Percentiles rank a stretch among this genome's conserved stretches.
These are phyloP conservation scores for Anguilla pacifica DNA, from an alignment of 2,797 vertebrate species.

Conservation along the genomic window DNA sequence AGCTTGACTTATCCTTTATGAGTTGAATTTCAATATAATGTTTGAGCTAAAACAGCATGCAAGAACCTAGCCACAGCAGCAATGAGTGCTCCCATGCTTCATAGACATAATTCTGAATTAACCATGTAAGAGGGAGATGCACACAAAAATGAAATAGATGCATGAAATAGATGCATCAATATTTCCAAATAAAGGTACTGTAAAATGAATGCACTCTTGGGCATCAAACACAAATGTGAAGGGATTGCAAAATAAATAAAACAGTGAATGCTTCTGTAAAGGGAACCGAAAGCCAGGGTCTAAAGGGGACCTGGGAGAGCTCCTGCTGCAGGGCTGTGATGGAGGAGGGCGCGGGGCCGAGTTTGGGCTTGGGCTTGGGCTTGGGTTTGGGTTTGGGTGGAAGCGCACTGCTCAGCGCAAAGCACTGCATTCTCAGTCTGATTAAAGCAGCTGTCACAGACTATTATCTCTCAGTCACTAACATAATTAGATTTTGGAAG, in stretches of 20 bases:
- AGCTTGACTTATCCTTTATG: conserved; percentile 48
- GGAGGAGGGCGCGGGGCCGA: background rate
- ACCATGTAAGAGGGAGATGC: conserved; percentile 66
- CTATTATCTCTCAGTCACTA: conserved; percentile 53
- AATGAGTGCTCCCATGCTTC: conserved; percentile 74
- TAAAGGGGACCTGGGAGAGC: conserved; percentile 27
- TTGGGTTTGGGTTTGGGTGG: conserved; percentile 51
- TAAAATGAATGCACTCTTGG: conserved; percentile 75
- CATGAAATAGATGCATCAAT: conserved; percentile 77
- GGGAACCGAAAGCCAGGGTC: conserved; percentile 36
- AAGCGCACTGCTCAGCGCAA: conserved; percentile 60
- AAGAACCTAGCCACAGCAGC: conserved; percentile 69
- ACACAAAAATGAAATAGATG: no score
- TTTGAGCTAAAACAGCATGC: conserved; percentile 73
- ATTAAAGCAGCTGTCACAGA: conserved; percentile 54
- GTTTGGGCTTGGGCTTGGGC: conserved; percentile 39
- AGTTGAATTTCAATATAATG: conserved; percentile 63
- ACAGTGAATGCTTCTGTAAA: conserved; percentile 36
- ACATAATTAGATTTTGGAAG: conserved; percentile 52
- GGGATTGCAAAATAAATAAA: conserved; percentile 78
- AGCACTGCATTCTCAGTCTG: conserved; percentile 39
- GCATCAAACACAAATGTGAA: conserved; percentile 74
- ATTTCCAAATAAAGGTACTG: conserved; percentile 73
- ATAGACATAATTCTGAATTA: conserved; percentile 60
- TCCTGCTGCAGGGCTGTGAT: background rate